phyloP scores from a whole-genome alignment of 2,888 invertebrate genomes.

The Andricus quercusramuli region DNA sequence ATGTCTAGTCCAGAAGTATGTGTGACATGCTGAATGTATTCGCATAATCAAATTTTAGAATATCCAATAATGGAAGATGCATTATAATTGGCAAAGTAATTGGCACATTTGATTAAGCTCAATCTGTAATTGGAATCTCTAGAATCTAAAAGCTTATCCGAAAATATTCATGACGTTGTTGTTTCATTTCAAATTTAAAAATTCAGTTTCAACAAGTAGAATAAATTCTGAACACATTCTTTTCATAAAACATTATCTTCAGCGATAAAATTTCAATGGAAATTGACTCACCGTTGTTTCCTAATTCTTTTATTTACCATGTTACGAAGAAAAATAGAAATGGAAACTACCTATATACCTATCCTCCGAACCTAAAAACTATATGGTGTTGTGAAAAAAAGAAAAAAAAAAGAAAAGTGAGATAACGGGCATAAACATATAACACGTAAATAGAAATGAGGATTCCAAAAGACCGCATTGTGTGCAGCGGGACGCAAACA shows the following conservation, averaged over 20 bases:
- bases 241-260: no score
- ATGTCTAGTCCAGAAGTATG: slow-evolving; percentile 17
- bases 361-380: not conserved
- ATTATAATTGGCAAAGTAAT: not conserved
- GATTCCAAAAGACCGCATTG: slow-evolving; percentile 17
- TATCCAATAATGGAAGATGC: slow-evolving; percentile 1
- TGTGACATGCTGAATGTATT: slow-evolving; percentile 20
- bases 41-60: slow-evolving; percentile 23
- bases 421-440: slow-evolving; percentile 22
- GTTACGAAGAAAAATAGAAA: not conserved
- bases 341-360: not conserved
- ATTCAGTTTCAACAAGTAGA: no score
- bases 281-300: no score
- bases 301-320: not conserved
- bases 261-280: not conserved
- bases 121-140: not conserved
- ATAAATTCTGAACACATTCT: no score
- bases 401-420: not conserved
- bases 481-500: slow-evolving; percentile 17
- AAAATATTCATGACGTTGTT: no score
- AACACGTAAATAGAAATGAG: slow-evolving; percentile 24
- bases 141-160: no score
- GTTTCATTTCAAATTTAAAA: no score
- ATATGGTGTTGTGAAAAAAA: not conserved
- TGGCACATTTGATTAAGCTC: not conserved